These are phyloP conservation scores for Nomada goodeniana DNA, from an alignment of 2,888 invertebrate genomes.

Conservation along the genomic window DNA sequence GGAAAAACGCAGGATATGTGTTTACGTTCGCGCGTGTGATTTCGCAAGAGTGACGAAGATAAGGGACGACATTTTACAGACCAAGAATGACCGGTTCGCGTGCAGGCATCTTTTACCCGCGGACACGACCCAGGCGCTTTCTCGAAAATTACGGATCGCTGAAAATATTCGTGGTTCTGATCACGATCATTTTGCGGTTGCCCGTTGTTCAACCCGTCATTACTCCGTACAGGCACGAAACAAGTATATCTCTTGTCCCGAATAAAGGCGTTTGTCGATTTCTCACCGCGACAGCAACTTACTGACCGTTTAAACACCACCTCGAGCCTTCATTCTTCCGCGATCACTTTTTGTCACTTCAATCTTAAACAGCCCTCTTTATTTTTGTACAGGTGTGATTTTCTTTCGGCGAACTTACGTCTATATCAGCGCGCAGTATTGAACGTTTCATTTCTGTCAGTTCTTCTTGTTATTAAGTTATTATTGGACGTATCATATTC, in stretches of 20 bases:
- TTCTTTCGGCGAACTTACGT: no score
- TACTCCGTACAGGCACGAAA: conserved; percentile 24
- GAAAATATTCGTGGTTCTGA: conserved; percentile 47
- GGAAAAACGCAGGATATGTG: conserved; percentile 8
- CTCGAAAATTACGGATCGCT: conserved; percentile 51
- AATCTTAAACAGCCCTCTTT: not conserved
- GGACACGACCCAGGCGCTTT: conserved; percentile 35
- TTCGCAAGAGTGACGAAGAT: not conserved
- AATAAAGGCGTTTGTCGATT: conserved; percentile 36
- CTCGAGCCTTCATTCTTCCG: not conserved
- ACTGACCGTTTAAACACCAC: not conserved
- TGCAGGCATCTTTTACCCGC: conserved; percentile 10
- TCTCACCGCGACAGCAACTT: conserved; percentile 5
- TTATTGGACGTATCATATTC: no score
- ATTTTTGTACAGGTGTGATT: no score
- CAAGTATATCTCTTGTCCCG: conserved; percentile 38
- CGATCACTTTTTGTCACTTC: not conserved
- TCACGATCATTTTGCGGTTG: conserved; percentile 41
- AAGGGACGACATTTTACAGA: conserved; percentile 1
- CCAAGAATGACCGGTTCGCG: not conserved
- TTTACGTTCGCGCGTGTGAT: not conserved
- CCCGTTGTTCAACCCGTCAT: conserved; percentile 43
- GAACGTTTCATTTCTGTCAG: no score
- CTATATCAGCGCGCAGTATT: no score
- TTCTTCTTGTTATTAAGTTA: no score